A percentile compares a stretch with the other conserved stretches of the same genome.
These are phyloP conservation scores for Chauna torquata DNA, from an alignment of 2,113 vertebrate genomes.

Conservation along the genomic window DNA sequence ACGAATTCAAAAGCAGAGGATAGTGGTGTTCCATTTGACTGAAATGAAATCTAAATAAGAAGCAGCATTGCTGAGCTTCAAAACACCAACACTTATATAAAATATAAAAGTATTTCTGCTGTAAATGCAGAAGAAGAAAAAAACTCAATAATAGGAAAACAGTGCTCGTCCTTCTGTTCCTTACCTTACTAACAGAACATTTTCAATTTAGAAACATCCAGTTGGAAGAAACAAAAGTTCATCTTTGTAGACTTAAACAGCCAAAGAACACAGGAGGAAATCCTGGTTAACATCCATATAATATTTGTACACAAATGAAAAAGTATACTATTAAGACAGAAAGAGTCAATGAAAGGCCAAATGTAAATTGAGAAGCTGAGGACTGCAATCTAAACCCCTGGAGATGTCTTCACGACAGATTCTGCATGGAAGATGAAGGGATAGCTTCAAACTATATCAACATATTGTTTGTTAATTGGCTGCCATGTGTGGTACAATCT, in stretches of 20 bases:
- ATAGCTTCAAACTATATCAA: slow-evolving; percentile 34
- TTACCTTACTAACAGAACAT: not conserved
- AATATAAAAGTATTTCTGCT: not conserved
- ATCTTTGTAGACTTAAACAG: not conserved
- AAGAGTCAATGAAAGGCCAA: slow-evolving; percentile 34
- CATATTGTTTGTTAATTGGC: slow-evolving; percentile 69
- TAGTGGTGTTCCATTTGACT: not conserved
- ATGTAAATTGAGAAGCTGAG: slow-evolving; percentile 38
- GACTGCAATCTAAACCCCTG: slow-evolving; percentile 26
- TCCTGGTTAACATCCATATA: not conserved
- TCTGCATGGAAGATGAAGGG: slow-evolving; percentile 42
- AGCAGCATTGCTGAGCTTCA: not conserved
- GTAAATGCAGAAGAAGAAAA: not conserved
- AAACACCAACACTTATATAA: not conserved
- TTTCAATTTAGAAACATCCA: not conserved
- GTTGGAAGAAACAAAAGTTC: not conserved
- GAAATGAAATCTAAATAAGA: not conserved
- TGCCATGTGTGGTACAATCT: slow-evolving; percentile 66
- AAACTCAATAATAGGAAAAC: not conserved
- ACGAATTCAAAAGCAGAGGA: not conserved
- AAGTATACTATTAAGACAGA: slow-evolving; percentile 11
- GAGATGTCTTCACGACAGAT: slow-evolving; percentile 20
- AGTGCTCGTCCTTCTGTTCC: not conserved
- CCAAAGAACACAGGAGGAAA: not conserved
- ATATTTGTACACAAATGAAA: slow-evolving; percentile 6